A percentile compares a stretch with the other conserved stretches of the same genome.
Evolutionary conservation across 2,113 vertebrate genomes (phyloP).

Genomic region (Poeciliopsis occidentalis): DNA sequence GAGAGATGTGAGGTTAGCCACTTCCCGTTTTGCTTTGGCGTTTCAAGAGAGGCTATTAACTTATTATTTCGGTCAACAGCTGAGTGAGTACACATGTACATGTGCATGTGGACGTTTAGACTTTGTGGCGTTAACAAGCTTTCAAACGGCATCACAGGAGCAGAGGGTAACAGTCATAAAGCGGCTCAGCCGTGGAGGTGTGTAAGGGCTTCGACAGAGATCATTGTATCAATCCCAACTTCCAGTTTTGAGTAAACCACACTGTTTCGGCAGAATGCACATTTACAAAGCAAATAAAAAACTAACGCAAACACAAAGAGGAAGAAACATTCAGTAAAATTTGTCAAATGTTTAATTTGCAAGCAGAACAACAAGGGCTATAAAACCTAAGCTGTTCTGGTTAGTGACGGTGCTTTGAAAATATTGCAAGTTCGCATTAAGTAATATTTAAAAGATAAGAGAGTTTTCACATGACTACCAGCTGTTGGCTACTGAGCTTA

Average conservation of each 20-base stretch:
- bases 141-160: constrained; percentile 34
- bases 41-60: constrained; percentile 49
- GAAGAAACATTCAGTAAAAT: constrained; percentile 28
- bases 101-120: background rate
- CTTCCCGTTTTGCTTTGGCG: constrained; percentile 64
- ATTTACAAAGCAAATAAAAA: constrained; percentile 33
- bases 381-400: background rate
- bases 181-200: background rate
- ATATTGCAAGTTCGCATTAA: too few relatives aligned
- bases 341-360: background rate
- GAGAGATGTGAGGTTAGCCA: constrained; percentile 63
- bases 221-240: constrained; percentile 35
- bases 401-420: background rate
- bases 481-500: background rate
- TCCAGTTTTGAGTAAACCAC: constrained; percentile 34
- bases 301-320: constrained; percentile 7
- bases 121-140: constrained; percentile 19
- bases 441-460: background rate
- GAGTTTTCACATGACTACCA: background rate
- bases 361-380: background rate
- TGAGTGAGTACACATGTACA: constrained; percentile 11
- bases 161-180: constrained; percentile 10
- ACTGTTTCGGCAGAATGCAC: constrained; percentile 20
- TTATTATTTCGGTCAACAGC: constrained; percentile 39
- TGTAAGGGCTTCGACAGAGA: constrained; percentile 33